Conservation (phyloP, 2,113 vertebrate species). For the Aegypius monachus region DNA sequence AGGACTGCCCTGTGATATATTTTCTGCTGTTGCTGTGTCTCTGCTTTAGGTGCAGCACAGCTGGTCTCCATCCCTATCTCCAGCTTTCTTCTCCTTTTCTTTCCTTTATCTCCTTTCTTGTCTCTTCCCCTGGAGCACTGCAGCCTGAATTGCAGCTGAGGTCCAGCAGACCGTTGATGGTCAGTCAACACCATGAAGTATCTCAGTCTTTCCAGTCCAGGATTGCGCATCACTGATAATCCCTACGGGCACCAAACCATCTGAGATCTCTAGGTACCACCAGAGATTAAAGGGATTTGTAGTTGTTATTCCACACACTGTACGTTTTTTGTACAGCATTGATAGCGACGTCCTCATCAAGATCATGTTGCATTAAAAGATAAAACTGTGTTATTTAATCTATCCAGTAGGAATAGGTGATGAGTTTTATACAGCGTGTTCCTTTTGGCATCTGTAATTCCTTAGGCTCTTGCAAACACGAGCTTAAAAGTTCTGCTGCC, state of each 20-base stretch:
- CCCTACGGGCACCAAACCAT: neutral
- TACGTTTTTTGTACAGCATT: neutral
- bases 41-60: fast-evolving
- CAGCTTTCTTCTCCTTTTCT: neutral
- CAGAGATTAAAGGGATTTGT: slow-evolving; percentile 27
- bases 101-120: neutral
- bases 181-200: neutral
- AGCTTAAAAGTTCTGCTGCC: slow-evolving; percentile 18
- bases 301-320: neutral
- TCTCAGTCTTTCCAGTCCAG: neutral
- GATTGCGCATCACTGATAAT: neutral
- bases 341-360: neutral
- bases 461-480: neutral
- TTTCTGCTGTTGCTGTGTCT: neutral
- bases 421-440: neutral
- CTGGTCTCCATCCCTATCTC: neutral
- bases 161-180: neutral
- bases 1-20: neutral
- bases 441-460: neutral
- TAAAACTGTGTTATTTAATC: neutral
- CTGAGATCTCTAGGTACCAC: neutral
- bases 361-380: neutral
- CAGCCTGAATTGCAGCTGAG: neutral
- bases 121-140: neutral
- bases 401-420: neutral